Evolutionary conservation across 2,888 invertebrate species (phyloP), one percentile per base, ranked within the genome.

Genomic region (Nemotelus pantherinus): DNA sequence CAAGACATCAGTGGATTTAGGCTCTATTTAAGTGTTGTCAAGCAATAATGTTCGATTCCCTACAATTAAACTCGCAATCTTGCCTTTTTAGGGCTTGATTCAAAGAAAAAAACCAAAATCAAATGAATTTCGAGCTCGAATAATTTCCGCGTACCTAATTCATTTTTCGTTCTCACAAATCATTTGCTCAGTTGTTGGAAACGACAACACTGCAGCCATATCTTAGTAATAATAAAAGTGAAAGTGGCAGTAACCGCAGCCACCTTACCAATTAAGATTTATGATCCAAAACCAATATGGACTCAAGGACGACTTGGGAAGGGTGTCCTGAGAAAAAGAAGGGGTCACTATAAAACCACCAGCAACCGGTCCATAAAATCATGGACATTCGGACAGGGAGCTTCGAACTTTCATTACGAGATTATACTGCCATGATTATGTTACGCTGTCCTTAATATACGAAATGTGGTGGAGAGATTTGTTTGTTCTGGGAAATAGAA

Each of bases 261-360:
- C 75, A 78, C 77, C 77, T 77, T 78, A 77, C 78, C 79, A 79
- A 79, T 79, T 79, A 79, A 79, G 79, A 79, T 79, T 79, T 79
- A 79, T 79, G 77, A 77, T 72, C 75, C 70, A 74, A 75, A 79
- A 78, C 79, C 78, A 75, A 79, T 79, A 79, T 58, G 60, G 55
- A 50, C 41, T 53, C 43, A 76, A 71, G 76, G 60, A 75, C 39
- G 55, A 64, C 48, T 50, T 39, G 57, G 47, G 60, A 39, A 60
- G 45, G 58, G 43, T 9, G 41, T 48, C n/a, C 60, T 60, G 39
- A 3, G 48, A 74, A 48, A 60, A 74, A 58, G 57, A 45, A 57
- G 44, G n/a, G 57, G 58, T 25, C 58, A 58, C 57, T 72, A 72
- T 57, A 53, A 55, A 53, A 72, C 3, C 9, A 39, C 74, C 74